phyloP scores from a whole-genome alignment of 2,113 vertebrate species.

The Cariama cristata region DNA sequence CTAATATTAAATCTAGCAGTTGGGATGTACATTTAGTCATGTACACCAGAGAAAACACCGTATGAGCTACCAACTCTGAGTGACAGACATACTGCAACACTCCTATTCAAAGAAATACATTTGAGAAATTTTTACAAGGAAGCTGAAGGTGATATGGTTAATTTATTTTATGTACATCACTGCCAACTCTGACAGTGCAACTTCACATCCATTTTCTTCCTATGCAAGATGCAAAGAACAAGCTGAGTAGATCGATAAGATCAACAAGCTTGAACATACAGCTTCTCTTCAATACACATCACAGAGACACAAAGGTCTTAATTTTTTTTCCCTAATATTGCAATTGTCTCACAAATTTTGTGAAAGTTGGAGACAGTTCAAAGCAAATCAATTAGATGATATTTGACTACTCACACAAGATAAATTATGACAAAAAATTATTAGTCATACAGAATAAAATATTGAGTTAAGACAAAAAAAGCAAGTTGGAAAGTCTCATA shows the following conservation, averaged over 20 bases:
- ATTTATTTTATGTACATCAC: background rate
- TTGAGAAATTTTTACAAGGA: background rate
- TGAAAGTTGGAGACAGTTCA: background rate
- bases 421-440: background rate
- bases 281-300: background rate
- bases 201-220: background rate
- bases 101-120: background rate
- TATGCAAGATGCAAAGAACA: background rate
- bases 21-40: background rate
- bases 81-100: background rate
- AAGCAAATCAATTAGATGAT: background rate
- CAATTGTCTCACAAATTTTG: accelerated
- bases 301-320: background rate
- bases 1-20: background rate
- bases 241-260: background rate
- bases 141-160: background rate
- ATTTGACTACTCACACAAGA: background rate
- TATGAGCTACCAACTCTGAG: background rate
- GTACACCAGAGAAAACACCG: background rate
- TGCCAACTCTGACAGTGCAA: background rate
- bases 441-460: background rate
- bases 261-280: background rate
- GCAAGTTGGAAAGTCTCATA: background rate
- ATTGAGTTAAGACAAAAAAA: background rate
- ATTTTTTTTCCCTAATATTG: background rate